These are phyloP conservation scores for Poeciliopsis prolifica DNA, from an alignment of 2,113 vertebrate species.

Conservation along the genomic window DNA sequence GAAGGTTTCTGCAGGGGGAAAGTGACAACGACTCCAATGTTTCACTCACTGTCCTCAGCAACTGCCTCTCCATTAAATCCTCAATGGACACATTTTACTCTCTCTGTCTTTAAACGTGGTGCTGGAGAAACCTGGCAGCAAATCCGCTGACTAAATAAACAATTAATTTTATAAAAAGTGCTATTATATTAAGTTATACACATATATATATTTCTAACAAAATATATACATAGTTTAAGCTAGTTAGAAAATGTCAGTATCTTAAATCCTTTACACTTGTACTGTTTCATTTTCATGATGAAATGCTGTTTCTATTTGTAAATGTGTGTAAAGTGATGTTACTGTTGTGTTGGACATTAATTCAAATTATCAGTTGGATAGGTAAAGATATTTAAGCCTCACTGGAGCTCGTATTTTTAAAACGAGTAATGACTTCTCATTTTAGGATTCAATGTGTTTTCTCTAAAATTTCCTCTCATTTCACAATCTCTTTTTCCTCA, in stretches of 20 bases:
- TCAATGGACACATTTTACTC: slow-evolving; percentile 50
- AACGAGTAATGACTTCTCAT: background rate
- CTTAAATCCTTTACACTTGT: background rate
- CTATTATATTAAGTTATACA: background rate
- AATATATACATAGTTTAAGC: background rate
- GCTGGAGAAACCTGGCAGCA: background rate
- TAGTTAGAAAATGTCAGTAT: background rate
- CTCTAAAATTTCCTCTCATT: background rate
- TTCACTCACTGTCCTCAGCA: slow-evolving; percentile 74
- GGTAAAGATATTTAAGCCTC: background rate
- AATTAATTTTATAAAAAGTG: background rate
- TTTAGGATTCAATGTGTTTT: background rate
- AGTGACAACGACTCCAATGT: background rate
- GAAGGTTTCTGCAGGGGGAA: no score
- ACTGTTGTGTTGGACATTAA: background rate
- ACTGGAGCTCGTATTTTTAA: background rate
- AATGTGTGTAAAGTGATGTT: background rate
- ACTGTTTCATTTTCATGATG: background rate
- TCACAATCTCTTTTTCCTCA: background rate
- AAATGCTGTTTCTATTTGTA: background rate
- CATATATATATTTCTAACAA: no score
- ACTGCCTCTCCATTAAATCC: slow-evolving; percentile 71
- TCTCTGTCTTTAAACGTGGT: background rate
- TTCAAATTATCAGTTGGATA: background rate
- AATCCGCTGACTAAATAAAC: background rate